phyloP scores from a whole-genome alignment of 2,113 vertebrate species.

The Chaetodon auriga region DNA sequence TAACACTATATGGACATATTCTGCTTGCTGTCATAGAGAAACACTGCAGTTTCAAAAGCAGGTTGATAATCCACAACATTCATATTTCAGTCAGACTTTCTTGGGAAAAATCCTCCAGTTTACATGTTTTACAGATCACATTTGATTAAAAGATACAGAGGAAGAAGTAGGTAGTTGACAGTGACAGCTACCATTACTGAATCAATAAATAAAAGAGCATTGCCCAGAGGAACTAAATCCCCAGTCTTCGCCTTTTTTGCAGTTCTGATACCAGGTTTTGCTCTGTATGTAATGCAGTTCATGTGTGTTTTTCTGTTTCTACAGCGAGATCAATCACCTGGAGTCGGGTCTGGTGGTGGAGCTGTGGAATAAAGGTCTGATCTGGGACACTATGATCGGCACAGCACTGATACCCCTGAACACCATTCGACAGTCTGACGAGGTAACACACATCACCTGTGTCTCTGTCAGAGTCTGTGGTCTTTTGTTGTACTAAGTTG shows the following conservation, averaged over 20 bases:
- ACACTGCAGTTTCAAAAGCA: too few species aligned
- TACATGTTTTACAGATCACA: background rate
- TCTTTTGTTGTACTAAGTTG: too few species aligned
- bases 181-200: background rate
- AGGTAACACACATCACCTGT: slow-evolving; percentile 83
- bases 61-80: too few species aligned
- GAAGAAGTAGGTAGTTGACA: background rate
- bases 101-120: background rate
- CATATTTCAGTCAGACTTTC: background rate
- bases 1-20: too few species aligned
- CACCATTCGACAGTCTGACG: slow-evolving; percentile 91
- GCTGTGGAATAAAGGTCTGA: slow-evolving; percentile 98
- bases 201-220: background rate
- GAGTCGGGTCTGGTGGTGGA: slow-evolving; percentile 96
- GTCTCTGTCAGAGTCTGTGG: too few species aligned
- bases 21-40: too few species aligned
- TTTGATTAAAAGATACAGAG: background rate
- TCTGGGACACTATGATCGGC: slow-evolving; percentile 98
- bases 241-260: too few species aligned
- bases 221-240: too few species aligned
- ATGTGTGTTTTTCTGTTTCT: slow-evolving; percentile 29
- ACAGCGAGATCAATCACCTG: slow-evolving; percentile 94
- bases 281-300: background rate
- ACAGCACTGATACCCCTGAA: slow-evolving; percentile 93
- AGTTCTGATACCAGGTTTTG: background rate